Evolutionary conservation across 1,140 invertebrate genomes (phyloP).

Genomic region (Orius laevigatus): DNA sequence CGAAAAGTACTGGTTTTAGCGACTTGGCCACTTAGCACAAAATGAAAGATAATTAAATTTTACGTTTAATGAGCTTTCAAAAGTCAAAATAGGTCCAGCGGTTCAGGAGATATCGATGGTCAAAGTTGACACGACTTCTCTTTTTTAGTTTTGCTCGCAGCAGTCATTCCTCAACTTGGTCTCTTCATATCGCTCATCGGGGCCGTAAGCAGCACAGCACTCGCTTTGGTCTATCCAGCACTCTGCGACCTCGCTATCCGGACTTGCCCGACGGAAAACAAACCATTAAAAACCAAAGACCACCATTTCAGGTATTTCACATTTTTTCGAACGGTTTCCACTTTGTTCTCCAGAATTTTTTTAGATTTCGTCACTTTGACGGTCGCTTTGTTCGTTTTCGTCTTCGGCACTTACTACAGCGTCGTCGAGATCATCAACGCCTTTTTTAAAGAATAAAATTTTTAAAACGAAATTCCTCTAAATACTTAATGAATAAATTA

Average conservation of each 20-base stretch:
- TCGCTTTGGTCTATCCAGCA: slow-evolving; percentile 78
- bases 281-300: slow-evolving; percentile 5
- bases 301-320: slow-evolving; percentile 1
- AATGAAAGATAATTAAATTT: too few species aligned
- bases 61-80: too few species aligned
- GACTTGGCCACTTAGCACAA: too few species aligned
- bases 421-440: slow-evolving; percentile 43
- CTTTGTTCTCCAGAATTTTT: neutral
- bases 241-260: slow-evolving; percentile 57
- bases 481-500: too few species aligned
- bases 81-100: too few species aligned
- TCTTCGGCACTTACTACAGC: slow-evolving; percentile 68
- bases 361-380: slow-evolving; percentile 16
- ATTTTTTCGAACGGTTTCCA: neutral
- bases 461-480: too few species aligned
- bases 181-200: slow-evolving; percentile 82
- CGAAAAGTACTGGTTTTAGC: too few species aligned
- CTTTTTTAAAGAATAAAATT: neutral
- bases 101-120: too few species aligned
- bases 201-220: slow-evolving; percentile 66
- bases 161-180: slow-evolving; percentile 64
- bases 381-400: slow-evolving; percentile 63
- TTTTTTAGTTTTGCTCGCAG: slow-evolving; percentile 53
- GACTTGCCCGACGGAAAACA: slow-evolving; percentile 18
- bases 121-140: too few species aligned